phyloP scores from a whole-genome alignment of 2,888 invertebrate species.

The Rhagonycha lutea region DNA sequence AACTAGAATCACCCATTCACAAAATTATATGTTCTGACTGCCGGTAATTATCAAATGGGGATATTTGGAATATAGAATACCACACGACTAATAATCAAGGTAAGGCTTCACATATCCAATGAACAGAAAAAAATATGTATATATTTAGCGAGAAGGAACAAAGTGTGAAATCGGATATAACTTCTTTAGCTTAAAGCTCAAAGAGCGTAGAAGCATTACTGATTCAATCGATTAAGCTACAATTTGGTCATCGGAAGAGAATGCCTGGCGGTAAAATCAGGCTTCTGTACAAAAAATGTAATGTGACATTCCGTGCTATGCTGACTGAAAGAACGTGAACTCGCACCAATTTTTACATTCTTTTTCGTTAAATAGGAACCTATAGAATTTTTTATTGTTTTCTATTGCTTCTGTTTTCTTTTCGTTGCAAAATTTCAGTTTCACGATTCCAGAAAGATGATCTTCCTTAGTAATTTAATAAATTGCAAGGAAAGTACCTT shows the following conservation, averaged over 20 bases:
- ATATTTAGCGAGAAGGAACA: background rate
- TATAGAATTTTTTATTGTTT: background rate
- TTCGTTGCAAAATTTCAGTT: too few relatives aligned
- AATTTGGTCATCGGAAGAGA: background rate
- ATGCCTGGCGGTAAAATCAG: background rate
- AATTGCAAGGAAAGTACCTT: background rate
- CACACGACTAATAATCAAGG: background rate
- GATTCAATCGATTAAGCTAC: background rate
- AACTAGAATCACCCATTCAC: too few relatives aligned
- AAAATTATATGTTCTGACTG: too few relatives aligned
- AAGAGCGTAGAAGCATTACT: background rate
- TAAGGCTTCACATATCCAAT: background rate
- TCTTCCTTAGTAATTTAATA: background rate
- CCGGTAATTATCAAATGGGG: too few relatives aligned
- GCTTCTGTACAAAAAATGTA: background rate
- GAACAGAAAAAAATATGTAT: background rate
- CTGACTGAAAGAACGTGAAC: background rate
- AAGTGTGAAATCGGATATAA: background rate
- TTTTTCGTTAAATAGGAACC: background rate
- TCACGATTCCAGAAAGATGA: background rate
- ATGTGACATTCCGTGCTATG: background rate
- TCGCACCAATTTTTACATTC: background rate
- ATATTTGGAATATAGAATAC: too few relatives aligned
- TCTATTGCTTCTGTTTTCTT: too few relatives aligned
- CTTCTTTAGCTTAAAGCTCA: background rate